Evolutionary conservation across 2,113 vertebrate species (phyloP).

Genomic region (Lasiurus cinereus): DNA sequence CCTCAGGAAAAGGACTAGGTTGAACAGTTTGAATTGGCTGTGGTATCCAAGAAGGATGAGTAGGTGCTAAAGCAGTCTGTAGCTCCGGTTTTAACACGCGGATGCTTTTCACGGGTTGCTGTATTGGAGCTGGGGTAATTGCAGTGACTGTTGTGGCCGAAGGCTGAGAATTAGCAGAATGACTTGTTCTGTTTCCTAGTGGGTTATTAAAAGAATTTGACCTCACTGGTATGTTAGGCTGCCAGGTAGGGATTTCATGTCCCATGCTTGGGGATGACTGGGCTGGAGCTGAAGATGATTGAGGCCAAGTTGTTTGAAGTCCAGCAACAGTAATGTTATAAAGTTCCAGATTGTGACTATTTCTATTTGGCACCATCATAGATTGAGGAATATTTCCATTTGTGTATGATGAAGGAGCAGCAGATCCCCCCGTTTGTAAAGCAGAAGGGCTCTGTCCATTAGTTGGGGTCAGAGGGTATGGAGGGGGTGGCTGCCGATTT

Average conservation of each 20-base stretch:
- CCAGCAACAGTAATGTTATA: slow-evolving; percentile 90
- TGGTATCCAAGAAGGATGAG: slow-evolving; percentile 95
- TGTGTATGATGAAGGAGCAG: slow-evolving; percentile 90
- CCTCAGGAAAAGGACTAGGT: slow-evolving; percentile 86
- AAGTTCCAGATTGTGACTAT: slow-evolving; percentile 96
- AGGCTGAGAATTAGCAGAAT: slow-evolving; percentile 92
- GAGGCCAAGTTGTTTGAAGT: slow-evolving; percentile 92
- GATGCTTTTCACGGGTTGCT: slow-evolving; percentile 97
- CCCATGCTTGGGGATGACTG: slow-evolving; percentile 90
- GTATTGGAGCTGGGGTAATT: slow-evolving; percentile 96
- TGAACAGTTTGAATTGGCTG: slow-evolving; percentile 87
- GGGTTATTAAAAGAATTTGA: slow-evolving; percentile 97
- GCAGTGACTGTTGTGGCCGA: slow-evolving; percentile 97
- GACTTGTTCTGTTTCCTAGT: slow-evolving; percentile 87
- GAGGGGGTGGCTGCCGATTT: slow-evolving; percentile 94
- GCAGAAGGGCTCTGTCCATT: slow-evolving; percentile 95
- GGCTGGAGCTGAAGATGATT: slow-evolving; percentile 88
- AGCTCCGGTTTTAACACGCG: slow-evolving; percentile 96
- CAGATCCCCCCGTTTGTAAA: slow-evolving; percentile 91
- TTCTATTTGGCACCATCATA: slow-evolving; percentile 94
- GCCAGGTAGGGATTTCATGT: slow-evolving; percentile 93
- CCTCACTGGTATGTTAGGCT: slow-evolving; percentile 92
- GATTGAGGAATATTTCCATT: slow-evolving; percentile 93
- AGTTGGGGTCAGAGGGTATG: slow-evolving; percentile 92
- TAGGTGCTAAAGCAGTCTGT: slow-evolving; percentile 96